Conservation (phyloP, 2,797 vertebrate genomes). For the Hephaestus fuliginosus region DNA sequence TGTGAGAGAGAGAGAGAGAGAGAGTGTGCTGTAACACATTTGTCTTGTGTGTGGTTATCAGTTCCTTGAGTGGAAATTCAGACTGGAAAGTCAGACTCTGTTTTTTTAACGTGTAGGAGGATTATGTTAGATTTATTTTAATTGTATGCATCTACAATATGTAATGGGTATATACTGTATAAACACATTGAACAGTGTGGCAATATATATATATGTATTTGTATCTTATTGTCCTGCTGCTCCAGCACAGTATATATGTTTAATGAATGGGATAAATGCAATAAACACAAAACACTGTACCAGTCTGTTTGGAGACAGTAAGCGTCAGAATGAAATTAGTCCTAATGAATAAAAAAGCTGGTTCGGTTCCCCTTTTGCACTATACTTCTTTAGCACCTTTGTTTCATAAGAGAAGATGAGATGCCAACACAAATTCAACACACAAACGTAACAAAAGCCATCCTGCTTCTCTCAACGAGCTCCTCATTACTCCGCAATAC, state of each 20-base stretch:
- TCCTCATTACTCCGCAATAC: constrained; percentile 71
- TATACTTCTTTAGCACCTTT: constrained; percentile 1
- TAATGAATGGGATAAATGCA: no score
- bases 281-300: no score
- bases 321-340: neutral
- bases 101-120: no score
- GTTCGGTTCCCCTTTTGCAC: neutral
- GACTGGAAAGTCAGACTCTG: neutral
- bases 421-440: neutral
- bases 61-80: neutral
- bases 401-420: neutral
- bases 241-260: no score
- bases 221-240: neutral
- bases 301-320: neutral
- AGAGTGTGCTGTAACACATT: constrained; percentile 9
- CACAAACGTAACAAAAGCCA: neutral
- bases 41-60: constrained; percentile 11
- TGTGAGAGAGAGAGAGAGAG: neutral
- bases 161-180: no score
- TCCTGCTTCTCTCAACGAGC: neutral
- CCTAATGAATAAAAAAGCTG: neutral
- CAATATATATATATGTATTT: neutral
- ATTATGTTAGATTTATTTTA: no score
- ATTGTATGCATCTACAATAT: no score
- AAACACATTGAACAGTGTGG: no score